Evolutionary conservation across 1,140 invertebrate species (phyloP).

Genomic region (honey bee (Apis mellifera)): DNA sequence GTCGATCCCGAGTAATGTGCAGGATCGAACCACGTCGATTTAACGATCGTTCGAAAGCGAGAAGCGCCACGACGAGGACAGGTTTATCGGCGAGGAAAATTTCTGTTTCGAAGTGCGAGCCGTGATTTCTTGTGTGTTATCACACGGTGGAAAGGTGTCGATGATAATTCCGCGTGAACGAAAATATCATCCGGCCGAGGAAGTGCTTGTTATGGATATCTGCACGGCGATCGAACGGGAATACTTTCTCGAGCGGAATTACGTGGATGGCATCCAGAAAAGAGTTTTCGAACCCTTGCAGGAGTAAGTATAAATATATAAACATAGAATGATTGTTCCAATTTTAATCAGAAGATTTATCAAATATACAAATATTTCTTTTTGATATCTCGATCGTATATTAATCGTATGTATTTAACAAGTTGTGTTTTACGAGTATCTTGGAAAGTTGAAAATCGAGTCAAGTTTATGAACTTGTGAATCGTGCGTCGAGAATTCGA

Average conservation of each 20-base stretch:
- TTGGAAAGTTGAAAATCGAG: neutral
- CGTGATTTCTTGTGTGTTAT: neutral
- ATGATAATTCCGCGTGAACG: conserved; percentile 14
- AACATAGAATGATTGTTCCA: neutral
- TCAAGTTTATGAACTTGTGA: neutral
- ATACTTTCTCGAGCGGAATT: conserved; percentile 54
- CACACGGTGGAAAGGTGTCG: neutral
- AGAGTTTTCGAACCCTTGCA: conserved; percentile 54
- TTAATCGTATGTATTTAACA: neutral
- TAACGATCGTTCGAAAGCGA: conserved; percentile 18
- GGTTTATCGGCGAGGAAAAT: neutral
- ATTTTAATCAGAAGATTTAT: neutral
- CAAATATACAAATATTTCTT: neutral
- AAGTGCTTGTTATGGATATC: conserved; percentile 55
- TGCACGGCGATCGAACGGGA: conserved; percentile 22
- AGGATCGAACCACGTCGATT: conserved; percentile 31
- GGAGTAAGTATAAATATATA: conserved; percentile 51
- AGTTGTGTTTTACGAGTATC: neutral
- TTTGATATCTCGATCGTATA: neutral
- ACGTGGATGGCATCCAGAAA: conserved; percentile 36
- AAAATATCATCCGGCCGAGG: neutral
- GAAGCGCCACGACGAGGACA: neutral
- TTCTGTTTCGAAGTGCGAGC: neutral
- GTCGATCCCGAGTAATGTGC: conserved; percentile 44
- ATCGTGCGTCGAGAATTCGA: neutral